These are phyloP conservation scores for Amphimedon queenslandica DNA, from an alignment of 37 sponge, comb jelly and placozoan genomes.

Conservation along the genomic window DNA sequence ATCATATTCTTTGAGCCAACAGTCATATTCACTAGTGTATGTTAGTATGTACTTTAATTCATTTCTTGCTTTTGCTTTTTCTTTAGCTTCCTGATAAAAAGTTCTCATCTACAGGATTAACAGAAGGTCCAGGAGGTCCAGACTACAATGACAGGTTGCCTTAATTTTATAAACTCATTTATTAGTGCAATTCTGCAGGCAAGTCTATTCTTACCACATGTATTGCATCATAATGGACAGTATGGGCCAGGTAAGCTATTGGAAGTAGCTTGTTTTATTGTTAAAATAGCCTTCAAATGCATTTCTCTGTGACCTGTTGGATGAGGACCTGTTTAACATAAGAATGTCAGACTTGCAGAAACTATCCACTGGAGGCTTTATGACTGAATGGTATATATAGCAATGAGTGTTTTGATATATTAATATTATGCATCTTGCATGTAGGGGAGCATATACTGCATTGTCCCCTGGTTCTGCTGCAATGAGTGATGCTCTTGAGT, in stretches of 20 bases:
- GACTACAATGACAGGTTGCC: slow-evolving; percentile 67
- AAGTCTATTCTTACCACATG: slow-evolving; percentile 62
- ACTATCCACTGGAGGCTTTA: slow-evolving; percentile 62
- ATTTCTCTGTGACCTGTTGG: slow-evolving; percentile 37
- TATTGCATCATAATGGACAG: slow-evolving; percentile 64
- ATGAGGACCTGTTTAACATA: slow-evolving; percentile 37
- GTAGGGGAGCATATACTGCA: slow-evolving; percentile 63
- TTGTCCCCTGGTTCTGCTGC: slow-evolving; percentile 12
- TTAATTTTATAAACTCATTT: background rate
- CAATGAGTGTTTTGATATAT: background rate
- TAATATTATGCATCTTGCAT: background rate
- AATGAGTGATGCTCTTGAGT: slow-evolving; percentile 31
- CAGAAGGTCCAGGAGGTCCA: slow-evolving; percentile 70
- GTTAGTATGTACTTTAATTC: background rate
- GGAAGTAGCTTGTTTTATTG: no score
- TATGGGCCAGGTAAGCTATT: slow-evolving; percentile 59
- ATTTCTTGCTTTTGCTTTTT: no score
- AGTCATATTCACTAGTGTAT: slow-evolving; percentile 52
- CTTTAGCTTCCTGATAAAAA: slow-evolving; percentile 37
- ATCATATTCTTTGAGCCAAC: slow-evolving; percentile 83
- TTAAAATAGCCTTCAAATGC: slow-evolving; percentile 40
- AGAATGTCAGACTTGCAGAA: slow-evolving; percentile 49
- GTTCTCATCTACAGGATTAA: slow-evolving; percentile 60
- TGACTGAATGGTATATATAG: slow-evolving; percentile 69
- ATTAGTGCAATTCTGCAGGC: slow-evolving; percentile 22